Evolutionary conservation across 2,797 vertebrate genomes (phyloP).

Genomic region (Muraenolepis orangiensis): DNA sequence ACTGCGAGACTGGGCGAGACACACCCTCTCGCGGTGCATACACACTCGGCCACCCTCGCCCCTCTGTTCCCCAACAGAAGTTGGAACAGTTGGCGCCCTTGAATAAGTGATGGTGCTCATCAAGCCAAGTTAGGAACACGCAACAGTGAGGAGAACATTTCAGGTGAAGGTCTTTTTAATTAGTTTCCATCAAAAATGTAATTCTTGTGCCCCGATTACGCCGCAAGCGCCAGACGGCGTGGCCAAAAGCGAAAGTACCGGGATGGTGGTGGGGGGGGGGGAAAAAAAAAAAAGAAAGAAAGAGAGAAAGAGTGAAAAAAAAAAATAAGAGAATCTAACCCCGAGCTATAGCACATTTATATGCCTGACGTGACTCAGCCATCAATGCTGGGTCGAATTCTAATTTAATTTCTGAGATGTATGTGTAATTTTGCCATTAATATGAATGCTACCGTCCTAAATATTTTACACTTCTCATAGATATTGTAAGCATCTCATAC

Average conservation of each 20-base stretch:
- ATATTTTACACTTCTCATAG: conserved; percentile 78
- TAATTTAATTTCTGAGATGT: conserved; percentile 82
- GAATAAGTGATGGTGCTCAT: conserved; percentile 68
- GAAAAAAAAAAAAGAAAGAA: conserved; percentile 70
- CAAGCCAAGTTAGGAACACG: conserved; percentile 59
- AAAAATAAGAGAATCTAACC: conserved; percentile 79
- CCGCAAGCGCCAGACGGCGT: conserved; percentile 65
- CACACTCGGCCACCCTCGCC: conserved; percentile 28
- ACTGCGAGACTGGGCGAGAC: conserved; percentile 21
- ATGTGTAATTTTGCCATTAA: conserved; percentile 83
- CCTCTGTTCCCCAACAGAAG: conserved; percentile 60
- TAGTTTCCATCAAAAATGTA: conserved; percentile 82
- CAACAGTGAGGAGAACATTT: conserved; percentile 68
- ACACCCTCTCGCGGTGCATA: conserved; percentile 36
- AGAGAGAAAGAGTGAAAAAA: conserved; percentile 73
- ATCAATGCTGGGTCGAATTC: conserved; percentile 78
- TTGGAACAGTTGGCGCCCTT: conserved; percentile 68
- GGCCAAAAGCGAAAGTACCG: conserved; percentile 78
- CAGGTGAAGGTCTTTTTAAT: conserved; percentile 76
- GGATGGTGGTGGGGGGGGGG: too few relatives aligned
- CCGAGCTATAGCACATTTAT: conserved; percentile 80
- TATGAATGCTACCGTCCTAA: conserved; percentile 79
- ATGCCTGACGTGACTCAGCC: conserved; percentile 78
- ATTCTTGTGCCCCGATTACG: conserved; percentile 75
- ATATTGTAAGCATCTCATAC: conserved; percentile 77